Conservation (phyloP, 2,113 vertebrate genomes). For the Carassius auratus region DNA sequence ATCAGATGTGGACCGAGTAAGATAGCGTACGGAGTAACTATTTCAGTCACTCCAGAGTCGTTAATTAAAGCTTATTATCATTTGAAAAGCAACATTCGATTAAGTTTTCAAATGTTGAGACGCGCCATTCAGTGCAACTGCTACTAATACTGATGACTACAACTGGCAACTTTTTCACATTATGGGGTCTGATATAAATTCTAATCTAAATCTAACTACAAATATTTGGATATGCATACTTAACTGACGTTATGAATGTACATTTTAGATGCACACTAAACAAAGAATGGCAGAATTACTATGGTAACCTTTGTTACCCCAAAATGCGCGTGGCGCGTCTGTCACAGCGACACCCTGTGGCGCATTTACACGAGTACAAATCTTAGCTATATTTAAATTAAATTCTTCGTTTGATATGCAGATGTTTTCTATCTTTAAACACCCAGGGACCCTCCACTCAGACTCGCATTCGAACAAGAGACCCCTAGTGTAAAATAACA, state of each 20-base stretch:
- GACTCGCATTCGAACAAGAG: too few species aligned
- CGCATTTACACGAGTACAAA: not conserved
- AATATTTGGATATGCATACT: not conserved
- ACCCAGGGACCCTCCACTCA: too few species aligned
- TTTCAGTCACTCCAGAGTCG: too few species aligned
- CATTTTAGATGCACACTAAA: constrained; percentile 36
- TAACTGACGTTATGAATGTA: not conserved
- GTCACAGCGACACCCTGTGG: constrained; percentile 22
- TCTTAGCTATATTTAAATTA: not conserved
- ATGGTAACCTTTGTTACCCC: constrained; percentile 77
- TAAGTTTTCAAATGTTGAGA: not conserved
- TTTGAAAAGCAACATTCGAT: not conserved
- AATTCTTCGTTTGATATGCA: not conserved
- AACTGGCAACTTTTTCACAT: constrained; percentile 7
- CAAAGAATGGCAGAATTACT: constrained; percentile 70
- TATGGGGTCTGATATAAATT: not conserved
- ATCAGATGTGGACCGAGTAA: not conserved
- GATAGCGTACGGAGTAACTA: not conserved
- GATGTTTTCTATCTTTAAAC: too few species aligned
- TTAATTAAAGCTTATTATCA: not conserved
- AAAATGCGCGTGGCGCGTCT: constrained; percentile 21
- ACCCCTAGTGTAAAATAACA: too few species aligned
- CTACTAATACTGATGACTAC: not conserved
- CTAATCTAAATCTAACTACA: not conserved
- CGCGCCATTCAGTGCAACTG: not conserved